Conservation (phyloP, 2,888 invertebrate genomes). For the Cecidostiba fungosa region DNA sequence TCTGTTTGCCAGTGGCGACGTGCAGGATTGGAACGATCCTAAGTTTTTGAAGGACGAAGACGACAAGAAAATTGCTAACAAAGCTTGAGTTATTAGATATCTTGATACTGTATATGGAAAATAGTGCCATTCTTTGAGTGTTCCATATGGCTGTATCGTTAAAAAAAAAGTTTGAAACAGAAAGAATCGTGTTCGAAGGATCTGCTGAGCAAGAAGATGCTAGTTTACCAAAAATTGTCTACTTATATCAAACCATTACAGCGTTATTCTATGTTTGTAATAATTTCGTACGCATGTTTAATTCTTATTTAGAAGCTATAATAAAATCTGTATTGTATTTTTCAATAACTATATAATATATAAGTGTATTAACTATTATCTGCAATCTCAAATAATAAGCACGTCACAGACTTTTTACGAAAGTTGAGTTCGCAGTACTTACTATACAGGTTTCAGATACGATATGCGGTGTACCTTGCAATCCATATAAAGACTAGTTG, state of each 20-base stretch:
- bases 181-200: neutral
- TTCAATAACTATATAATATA: neutral
- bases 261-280: neutral
- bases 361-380: neutral
- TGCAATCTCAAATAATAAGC: neutral
- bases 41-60: constrained; percentile 68
- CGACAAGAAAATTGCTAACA: constrained; percentile 39
- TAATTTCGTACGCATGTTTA: neutral
- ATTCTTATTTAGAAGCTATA: neutral
- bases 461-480: neutral
- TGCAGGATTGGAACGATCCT: constrained; percentile 89
- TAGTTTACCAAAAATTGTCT: neutral
- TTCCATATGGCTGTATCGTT: neutral
- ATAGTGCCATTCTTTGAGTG: constrained; percentile 18
- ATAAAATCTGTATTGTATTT: neutral
- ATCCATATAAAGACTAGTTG: constrained; percentile 8
- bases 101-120: neutral
- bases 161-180: neutral
- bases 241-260: neutral
- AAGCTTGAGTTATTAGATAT: constrained; percentile 22
- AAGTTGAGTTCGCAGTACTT: neutral
- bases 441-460: neutral
- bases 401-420: neutral
- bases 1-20: constrained; percentile 87
- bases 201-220: neutral